Percentiles rank a stretch among this genome's conserved stretches.
phyloP scores from a whole-genome alignment of 2,888 invertebrate species.

The Calliopum simillimum region DNA sequence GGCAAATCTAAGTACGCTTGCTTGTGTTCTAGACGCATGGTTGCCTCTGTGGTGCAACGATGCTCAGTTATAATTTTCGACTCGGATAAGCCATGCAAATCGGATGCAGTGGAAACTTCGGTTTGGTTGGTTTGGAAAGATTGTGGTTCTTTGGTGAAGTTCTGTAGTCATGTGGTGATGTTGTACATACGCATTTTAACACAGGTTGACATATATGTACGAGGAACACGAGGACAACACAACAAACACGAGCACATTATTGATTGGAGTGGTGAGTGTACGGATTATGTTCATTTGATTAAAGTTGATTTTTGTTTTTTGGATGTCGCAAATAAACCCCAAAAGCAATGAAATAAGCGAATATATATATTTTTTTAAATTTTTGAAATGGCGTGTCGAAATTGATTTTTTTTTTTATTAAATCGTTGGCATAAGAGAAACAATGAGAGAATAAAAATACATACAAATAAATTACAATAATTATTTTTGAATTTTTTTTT shows the following conservation, averaged over 20 bases:
- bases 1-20: slow-evolving; percentile 63
- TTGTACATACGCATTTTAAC: slow-evolving; percentile 10
- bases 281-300: slow-evolving; percentile 23
- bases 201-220: neutral
- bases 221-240: slow-evolving; percentile 25
- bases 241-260: slow-evolving; percentile 42
- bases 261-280: slow-evolving; percentile 13
- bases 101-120: slow-evolving; percentile 60
- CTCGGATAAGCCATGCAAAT: slow-evolving; percentile 66
- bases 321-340: slow-evolving; percentile 41
- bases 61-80: slow-evolving; percentile 67
- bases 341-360: slow-evolving; percentile 50
- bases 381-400: slow-evolving; percentile 43
- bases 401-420: slow-evolving; percentile 43
- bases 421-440: slow-evolving; percentile 56
- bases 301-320: slow-evolving; percentile 36
- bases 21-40: slow-evolving; percentile 68
- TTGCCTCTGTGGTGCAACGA: slow-evolving; percentile 68
- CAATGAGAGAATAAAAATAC: slow-evolving; percentile 59
- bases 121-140: slow-evolving; percentile 61
- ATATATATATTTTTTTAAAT: slow-evolving; percentile 38
- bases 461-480: slow-evolving; percentile 51
- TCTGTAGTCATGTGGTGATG: slow-evolving; percentile 45
- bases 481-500: slow-evolving; percentile 54
- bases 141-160: slow-evolving; percentile 56